A percentile compares a stretch with the other conserved stretches of the same genome.
Evolutionary conservation across 2,888 invertebrate genomes (phyloP).

Genomic region (Acrobasis repandana): DNA sequence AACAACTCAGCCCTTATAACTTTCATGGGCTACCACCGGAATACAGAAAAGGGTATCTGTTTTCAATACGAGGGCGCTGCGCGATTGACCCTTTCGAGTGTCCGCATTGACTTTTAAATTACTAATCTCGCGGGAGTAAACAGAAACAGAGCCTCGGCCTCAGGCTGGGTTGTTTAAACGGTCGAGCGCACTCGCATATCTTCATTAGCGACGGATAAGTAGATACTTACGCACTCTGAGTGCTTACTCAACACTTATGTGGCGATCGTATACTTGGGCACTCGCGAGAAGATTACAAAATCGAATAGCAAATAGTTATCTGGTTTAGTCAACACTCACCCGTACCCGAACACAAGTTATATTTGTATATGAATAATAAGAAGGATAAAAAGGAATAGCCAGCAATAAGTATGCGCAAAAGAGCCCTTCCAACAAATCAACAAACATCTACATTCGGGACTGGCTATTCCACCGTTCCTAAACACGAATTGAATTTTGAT

Average conservation of each 20-base stretch:
- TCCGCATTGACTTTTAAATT: conserved; percentile 84
- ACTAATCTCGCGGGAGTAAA: conserved; percentile 80
- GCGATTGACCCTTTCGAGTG: conserved; percentile 82
- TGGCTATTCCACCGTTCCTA: conserved; percentile 26
- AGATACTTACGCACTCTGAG: conserved; percentile 42
- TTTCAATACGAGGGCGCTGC: conserved; percentile 77
- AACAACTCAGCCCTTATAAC: conserved; percentile 83
- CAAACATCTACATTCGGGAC: conserved; percentile 28
- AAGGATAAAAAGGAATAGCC: conserved; percentile 2
- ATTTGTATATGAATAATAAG: background rate
- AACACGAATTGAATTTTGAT: conserved; percentile 35
- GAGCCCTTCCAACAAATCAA: conserved; percentile 16
- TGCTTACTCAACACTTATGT: conserved; percentile 70
- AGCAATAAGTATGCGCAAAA: conserved; percentile 17
- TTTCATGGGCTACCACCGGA: conserved; percentile 79
- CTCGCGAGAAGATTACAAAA: conserved; percentile 14
- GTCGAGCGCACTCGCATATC: conserved; percentile 78
- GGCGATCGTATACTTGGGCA: conserved; percentile 18
- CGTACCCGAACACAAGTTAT: background rate
- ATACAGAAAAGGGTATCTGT: conserved; percentile 82
- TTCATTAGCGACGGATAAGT: conserved; percentile 65
- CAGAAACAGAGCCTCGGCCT: conserved; percentile 65
- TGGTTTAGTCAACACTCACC: conserved; percentile 2
- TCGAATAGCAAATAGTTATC: conserved; percentile 11
- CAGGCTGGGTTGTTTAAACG: conserved; percentile 70